phyloP scores from a whole-genome alignment of 2,888 invertebrate genomes.

The Drosophila borborema region DNA sequence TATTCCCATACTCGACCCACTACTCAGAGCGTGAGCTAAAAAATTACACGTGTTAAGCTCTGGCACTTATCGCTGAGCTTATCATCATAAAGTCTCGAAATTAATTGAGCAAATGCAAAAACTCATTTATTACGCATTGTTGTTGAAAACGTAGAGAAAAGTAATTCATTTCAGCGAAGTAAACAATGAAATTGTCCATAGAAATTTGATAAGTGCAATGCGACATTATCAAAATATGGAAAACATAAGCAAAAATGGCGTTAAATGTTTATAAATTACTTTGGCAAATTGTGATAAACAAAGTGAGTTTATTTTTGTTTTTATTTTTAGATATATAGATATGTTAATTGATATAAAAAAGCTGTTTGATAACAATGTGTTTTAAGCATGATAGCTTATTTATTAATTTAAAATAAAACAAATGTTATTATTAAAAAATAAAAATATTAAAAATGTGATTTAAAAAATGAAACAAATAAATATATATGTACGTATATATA shows the following conservation, averaged over 20 bases:
- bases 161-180: constrained; percentile 16
- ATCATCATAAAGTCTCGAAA: constrained; percentile 20
- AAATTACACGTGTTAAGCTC: constrained; percentile 22
- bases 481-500: too few species aligned
- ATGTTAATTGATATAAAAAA: neutral
- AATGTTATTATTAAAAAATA: too few species aligned
- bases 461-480: too few species aligned
- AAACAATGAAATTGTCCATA: constrained; percentile 16
- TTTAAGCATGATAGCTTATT: too few species aligned
- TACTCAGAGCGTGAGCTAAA: neutral
- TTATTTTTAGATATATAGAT: neutral
- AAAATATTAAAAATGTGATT: too few species aligned
- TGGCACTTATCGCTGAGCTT: constrained; percentile 9
- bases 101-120: constrained; percentile 28
- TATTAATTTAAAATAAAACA: too few species aligned
- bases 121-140: constrained; percentile 19
- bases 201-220: constrained; percentile 5
- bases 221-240: constrained; percentile 1
- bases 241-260: neutral
- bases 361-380: neutral
- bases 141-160: neutral
- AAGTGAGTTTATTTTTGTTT: neutral
- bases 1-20: neutral
- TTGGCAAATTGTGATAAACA: neutral
- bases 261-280: constrained; percentile 1